Conservation (phyloP, 2,888 invertebrate species). For the Diabrotica balteata region DNA sequence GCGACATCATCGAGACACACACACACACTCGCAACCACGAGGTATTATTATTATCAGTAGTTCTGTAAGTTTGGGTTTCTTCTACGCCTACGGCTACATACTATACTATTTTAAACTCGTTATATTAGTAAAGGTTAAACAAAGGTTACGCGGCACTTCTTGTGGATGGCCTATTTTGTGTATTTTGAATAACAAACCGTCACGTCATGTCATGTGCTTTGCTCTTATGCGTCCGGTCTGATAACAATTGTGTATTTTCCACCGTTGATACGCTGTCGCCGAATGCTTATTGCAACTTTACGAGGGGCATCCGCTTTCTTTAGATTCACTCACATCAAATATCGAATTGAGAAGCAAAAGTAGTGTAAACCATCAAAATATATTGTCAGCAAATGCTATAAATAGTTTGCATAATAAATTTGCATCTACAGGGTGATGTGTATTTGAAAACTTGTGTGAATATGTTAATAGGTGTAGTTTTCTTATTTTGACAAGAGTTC, state of each 20-base stretch:
- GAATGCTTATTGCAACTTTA: background rate
- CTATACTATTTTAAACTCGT: conserved; percentile 43
- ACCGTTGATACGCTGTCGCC: background rate
- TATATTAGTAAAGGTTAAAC: conserved; percentile 42
- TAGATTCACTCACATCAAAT: too few species aligned
- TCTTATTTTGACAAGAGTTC: too few species aligned
- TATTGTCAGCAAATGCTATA: too few species aligned
- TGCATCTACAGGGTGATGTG: too few species aligned
- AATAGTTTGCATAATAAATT: too few species aligned
- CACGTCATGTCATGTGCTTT: conserved; percentile 21
- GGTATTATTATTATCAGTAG: conserved; percentile 32
- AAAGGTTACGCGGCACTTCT: conserved; percentile 40
- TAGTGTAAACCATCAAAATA: too few species aligned
- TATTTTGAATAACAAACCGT: conserved; percentile 13
- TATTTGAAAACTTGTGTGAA: too few species aligned
- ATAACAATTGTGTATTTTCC: background rate
- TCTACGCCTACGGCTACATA: conserved; percentile 43
- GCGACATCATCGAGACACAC: conserved; percentile 29
- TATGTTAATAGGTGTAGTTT: too few species aligned
- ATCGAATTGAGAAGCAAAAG: too few species aligned
- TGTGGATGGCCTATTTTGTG: conserved; percentile 17
- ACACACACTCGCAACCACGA: conserved; percentile 31
- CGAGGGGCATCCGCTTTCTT: background rate
- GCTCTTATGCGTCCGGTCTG: background rate
- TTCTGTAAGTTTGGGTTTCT: conserved; percentile 36